Evolutionary conservation across 2,797 vertebrate species (phyloP).

Genomic region (Urocyon cinereoargenteus): DNA sequence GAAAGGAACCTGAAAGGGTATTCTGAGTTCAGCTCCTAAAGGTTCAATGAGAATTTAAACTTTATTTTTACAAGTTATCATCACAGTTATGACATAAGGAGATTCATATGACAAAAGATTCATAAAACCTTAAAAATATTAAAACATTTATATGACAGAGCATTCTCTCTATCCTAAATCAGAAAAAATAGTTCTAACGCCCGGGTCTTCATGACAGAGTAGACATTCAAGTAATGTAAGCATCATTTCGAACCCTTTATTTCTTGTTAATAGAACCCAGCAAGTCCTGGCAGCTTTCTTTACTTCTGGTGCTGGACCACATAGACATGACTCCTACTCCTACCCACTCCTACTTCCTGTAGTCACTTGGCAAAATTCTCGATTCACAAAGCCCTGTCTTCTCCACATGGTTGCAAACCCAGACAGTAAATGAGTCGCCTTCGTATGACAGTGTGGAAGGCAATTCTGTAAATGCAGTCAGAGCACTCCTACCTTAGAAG

Average conservation of each 20-base stretch:
- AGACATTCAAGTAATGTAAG: not conserved
- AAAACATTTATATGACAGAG: not conserved
- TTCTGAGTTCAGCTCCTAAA: not conserved
- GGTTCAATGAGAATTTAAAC: not conserved
- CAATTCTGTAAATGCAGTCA: not conserved
- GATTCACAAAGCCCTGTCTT: not conserved
- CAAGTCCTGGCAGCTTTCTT: not conserved
- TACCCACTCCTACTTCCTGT: not conserved
- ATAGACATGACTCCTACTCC: not conserved
- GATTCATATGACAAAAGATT: not conserved
- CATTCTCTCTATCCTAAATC: not conserved
- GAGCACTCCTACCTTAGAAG: not conserved
- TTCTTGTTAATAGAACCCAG: not conserved
- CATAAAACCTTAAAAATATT: not conserved
- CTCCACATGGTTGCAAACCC: not conserved
- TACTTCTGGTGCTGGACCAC: not conserved
- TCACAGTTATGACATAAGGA: not conserved
- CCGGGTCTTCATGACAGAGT: not conserved
- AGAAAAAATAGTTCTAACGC: not conserved
- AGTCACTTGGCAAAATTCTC: not conserved
- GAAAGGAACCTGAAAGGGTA: not conserved
- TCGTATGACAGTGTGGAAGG: not conserved
- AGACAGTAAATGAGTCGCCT: not conserved
- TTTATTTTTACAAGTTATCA: not conserved
- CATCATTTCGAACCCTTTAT: not conserved